Evolutionary conservation across 2,888 invertebrate species (phyloP), one percentile per base, ranked within the genome.

Genomic region (Drosophila neutralis): DNA sequence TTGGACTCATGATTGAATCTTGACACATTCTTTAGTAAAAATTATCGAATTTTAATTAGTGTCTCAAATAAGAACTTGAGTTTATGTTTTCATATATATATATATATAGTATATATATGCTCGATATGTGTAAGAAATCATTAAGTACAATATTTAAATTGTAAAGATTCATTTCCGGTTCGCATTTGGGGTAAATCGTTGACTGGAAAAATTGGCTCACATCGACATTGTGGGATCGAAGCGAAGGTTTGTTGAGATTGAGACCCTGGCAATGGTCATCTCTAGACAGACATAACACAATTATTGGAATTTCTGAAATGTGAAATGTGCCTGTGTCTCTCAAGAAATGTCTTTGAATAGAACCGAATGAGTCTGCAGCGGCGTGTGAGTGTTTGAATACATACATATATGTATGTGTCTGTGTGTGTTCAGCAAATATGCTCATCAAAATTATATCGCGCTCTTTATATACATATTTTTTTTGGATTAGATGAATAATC

Each of bases 401-500:
- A 29, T 31, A 10, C 31, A 29, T 31, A 3, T 10, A 2, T 31
- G 3, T 10, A 31, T 8, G 11, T 61, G n/a, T 51, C n/a, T 56
- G 27, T 35, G 49, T 69, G 35, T 63, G 45, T 15, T 15, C 7
- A 45, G 45, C 15, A 45, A 45, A 21, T 48, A 73, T 51, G 27
- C 52, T 61, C 35, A 60, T 61, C 40, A 31, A 54, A 53, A 52
- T 53, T 59, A 60, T 62, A 61, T 59, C 45, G 70, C 54, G 60
- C 40, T 59, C 40, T 38, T 15, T 67, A 36, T 36, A 66, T 18
- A 31, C 42, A 38, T 70, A 69, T 71, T 29, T 65, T 27, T 65
- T 76, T 71, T 79, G 84, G 76, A 85, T 80, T 73, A 67, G 71
- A 60, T 78, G 75, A 84, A 82, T 82, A 80, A 84, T 77, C 57